A percentile compares a stretch with the other conserved stretches of the same genome.
Conservation (phyloP, 1,140 invertebrate species). For the Heliconius hewitsoni region DNA sequence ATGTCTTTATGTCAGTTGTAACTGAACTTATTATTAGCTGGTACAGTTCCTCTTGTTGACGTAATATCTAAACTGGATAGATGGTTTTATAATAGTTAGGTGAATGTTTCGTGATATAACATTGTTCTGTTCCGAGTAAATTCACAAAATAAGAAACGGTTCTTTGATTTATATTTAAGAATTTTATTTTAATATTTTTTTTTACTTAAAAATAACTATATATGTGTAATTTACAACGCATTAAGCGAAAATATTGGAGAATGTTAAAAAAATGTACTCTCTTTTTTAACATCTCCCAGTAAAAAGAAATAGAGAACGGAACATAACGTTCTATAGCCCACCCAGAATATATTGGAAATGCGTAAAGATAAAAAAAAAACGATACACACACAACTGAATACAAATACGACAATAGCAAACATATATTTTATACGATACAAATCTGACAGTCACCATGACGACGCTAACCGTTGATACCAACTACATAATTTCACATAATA, state of each 20-base stretch:
- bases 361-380: neutral
- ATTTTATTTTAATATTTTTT: too few relatives aligned
- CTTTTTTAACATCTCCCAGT: too few relatives aligned
- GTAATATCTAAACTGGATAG: neutral
- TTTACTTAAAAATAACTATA: too few relatives aligned
- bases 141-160: neutral
- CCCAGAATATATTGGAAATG: neutral
- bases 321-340: neutral
- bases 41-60: slow-evolving; percentile 2
- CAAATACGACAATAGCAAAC: neutral
- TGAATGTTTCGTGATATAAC: slow-evolving; percentile 2
- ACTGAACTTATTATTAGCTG: slow-evolving; percentile 24
- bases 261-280: too few relatives aligned
- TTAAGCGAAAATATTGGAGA: too few relatives aligned
- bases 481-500: neutral
- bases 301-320: too few relatives aligned
- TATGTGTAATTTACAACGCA: too few relatives aligned
- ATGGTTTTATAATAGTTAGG: slow-evolving; percentile 16
- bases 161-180: too few relatives aligned
- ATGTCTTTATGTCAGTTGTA: slow-evolving; percentile 27
- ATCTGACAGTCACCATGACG: slow-evolving; percentile 1
- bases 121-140: neutral
- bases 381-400: neutral
- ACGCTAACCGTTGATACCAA: neutral
- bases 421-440: neutral